Evolutionary conservation across 1,140 invertebrate genomes (phyloP), one percentile per base, ranked within the genome.

Genomic region (Drosophila ogumai): DNA sequence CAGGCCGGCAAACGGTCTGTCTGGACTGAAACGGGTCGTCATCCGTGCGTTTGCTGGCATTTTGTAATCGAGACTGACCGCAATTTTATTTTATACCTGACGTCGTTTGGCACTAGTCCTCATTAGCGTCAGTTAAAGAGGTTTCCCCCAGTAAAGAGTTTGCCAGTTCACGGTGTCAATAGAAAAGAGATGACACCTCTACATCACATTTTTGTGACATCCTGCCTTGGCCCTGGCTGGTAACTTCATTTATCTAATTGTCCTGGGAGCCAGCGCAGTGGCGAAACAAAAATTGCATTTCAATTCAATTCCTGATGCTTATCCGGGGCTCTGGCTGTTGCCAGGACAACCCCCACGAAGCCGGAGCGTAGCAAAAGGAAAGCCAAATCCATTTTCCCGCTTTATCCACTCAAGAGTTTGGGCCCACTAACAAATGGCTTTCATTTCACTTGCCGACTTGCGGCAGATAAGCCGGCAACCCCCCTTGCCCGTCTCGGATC

Each of bases 41-140:
- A 74, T 61, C 55, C 73, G 81, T 81, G 76, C 77, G 81, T 74
- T 74, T 85, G 52, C 68, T 17, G 47, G 55, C 69, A 74, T 72
- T 77, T 72, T 85, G 85, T 85, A 90, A 88, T 90, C 81, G 85
- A 88, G 84, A 85, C 77, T 81, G 84, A 79, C 84, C 85, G 77
- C 84, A 85, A 85, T 81, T 79, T 54, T 56, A 55, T 57, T 49
- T 40, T 25, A 54, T 74, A 44, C 34, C 63, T 60, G 52, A 17
- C 54, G 19, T 32, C 31, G 12, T 58, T 9, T 66, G 66, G 49
- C 50, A 36, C 32, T 17, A 56, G 25, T 73, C 49, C 85, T 88
- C 84, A 84, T 87, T 87, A 87, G 61, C 67, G 57, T 19, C 31
- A 4, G 17, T 12, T 32, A 8, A 9, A n/a, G 41, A 44, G 44